Conservation (phyloP, 2,797 vertebrate species). For the Lophius americanus region DNA sequence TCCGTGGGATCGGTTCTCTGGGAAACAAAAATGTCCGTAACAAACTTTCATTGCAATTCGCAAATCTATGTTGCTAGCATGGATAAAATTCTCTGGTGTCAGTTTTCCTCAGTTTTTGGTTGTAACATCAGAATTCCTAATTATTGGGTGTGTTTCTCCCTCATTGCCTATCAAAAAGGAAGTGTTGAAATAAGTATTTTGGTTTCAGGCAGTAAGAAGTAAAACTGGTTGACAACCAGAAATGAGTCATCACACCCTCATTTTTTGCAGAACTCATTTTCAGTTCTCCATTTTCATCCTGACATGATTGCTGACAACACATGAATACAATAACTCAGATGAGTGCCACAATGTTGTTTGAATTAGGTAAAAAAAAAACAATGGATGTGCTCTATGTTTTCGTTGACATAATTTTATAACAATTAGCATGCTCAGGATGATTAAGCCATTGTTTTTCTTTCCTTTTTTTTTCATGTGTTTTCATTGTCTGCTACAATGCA, state of each 20-base stretch:
- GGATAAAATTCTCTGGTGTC: constrained; percentile 5
- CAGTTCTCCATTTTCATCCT: constrained; percentile 32
- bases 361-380: background rate
- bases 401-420: constrained; percentile 43
- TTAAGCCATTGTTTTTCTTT: constrained; percentile 53
- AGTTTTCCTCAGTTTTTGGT: constrained; percentile 4
- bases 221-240: constrained; percentile 47
- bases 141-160: constrained; percentile 32
- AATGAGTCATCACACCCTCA: constrained; percentile 32
- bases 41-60: constrained; percentile 1
- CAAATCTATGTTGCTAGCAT: background rate
- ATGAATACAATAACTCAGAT: constrained; percentile 42
- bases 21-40: constrained; percentile 1
- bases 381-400: constrained; percentile 54
- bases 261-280: constrained; percentile 31
- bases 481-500: background rate
- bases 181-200: constrained; percentile 38
- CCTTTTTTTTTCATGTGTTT: background rate
- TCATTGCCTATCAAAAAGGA: constrained; percentile 34
- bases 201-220: constrained; percentile 42
- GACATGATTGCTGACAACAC: constrained; percentile 34
- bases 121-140: constrained; percentile 15
- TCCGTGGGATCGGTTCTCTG: background rate
- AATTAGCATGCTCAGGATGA: constrained; percentile 50
- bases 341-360: constrained; percentile 13